Percentiles rank a stretch among this genome's conserved stretches.
These are phyloP conservation scores for Siderastrea radians DNA, from an alignment of 92 coral and sea anemone species.

Conservation along the genomic window DNA sequence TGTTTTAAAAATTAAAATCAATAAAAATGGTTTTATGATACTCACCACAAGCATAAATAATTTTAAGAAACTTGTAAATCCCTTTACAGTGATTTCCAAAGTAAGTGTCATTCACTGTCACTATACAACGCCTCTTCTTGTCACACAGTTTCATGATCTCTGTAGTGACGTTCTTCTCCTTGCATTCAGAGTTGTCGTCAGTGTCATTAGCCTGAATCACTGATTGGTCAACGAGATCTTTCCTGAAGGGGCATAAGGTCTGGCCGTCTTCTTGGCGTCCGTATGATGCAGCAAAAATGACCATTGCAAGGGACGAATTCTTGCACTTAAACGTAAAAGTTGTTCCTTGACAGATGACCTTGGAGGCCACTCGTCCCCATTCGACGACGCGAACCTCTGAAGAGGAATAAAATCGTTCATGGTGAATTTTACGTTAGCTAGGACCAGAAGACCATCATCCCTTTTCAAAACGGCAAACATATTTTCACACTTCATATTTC, in stretches of 20 bases:
- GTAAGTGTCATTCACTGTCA: slow-evolving; percentile 36
- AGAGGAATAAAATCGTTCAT: background rate
- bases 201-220: slow-evolving; percentile 34
- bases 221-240: background rate
- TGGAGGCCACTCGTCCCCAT: background rate
- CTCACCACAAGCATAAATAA: slow-evolving; percentile 85
- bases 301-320: slow-evolving; percentile 82
- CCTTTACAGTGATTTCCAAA: slow-evolving; percentile 74
- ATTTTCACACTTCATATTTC: no score
- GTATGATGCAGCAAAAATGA: slow-evolving; percentile 77
- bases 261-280: slow-evolving; percentile 69
- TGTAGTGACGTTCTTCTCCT: slow-evolving; percentile 13
- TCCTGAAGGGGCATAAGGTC: slow-evolving; percentile 65
- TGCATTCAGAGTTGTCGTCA: slow-evolving; percentile 7
- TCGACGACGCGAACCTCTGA: slow-evolving; percentile 17
- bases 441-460: no score
- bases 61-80: slow-evolving; percentile 70
- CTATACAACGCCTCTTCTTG: slow-evolving; percentile 44
- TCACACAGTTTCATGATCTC: slow-evolving; percentile 59
- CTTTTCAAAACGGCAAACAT: no score
- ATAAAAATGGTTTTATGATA: background rate
- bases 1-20: background rate
- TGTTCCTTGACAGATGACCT: slow-evolving; percentile 53
- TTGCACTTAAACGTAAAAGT: slow-evolving; percentile 39
- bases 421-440: background rate